Evolutionary conservation across 2,113 vertebrate genomes (phyloP), one percentile per base, ranked within the genome.

Genomic region (Prunella himalayana): DNA sequence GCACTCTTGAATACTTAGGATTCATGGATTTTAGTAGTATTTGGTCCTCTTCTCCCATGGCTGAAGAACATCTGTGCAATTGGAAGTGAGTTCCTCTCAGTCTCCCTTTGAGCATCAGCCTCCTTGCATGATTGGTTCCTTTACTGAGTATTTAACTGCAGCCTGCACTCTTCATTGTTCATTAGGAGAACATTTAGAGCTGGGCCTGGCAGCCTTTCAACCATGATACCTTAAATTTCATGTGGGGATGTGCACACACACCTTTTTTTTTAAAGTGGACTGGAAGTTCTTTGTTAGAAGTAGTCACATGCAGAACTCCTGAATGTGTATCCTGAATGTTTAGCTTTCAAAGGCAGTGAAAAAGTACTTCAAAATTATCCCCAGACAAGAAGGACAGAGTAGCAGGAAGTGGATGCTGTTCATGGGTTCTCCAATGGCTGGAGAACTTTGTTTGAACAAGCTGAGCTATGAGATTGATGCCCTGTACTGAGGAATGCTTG

Each of bases 191-290:
- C 3, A 1, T 27, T 30, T 45, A 7, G 23, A 41, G 64, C 56
- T 45, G 86, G 24, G 50, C 22, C 51, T 81, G 59, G 45, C 86
- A 95, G 54, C 76, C 21, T 50, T 60, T 33, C 54, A 44, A 0
- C n/a, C 10, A 2, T 0, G 0, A 1, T 8, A 31, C 54, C 44
- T 47, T 35, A 19, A 5, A 31, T 39, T 57, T 82, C 35, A 3
- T 0, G 3, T 15, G 41, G 15, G 27, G 7, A 7, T 54, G 22
- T 30, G 30, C 5, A 0, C 2, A 15, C 3, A 10, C 2, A 39
- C 24, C 15, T 2, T 14, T 11, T 79, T 33, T 33, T 42, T 7
- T 2, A 56, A 28, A 61, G 15, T 8, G 11, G 16, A 30, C 21
- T 30, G 11, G 47, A 35, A 53, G 4, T 49, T 65, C 49, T n/a